phyloP scores from a whole-genome alignment of 2,888 invertebrate genomes.

The Cancer borealis region DNA sequence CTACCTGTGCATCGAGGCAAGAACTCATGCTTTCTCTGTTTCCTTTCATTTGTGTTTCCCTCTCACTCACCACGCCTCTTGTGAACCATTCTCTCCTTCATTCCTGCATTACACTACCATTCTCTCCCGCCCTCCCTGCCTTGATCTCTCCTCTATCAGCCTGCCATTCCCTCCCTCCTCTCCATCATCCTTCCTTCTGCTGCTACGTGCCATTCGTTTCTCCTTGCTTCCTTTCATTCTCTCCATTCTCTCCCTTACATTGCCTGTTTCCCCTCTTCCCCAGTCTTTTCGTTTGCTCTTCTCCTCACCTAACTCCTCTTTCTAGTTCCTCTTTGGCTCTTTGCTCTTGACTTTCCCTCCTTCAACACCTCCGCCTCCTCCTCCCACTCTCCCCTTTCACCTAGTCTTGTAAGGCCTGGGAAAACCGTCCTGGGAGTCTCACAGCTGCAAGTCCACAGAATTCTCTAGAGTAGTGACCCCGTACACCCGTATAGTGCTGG shows the following conservation, averaged over 20 bases:
- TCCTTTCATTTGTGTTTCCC: background rate
- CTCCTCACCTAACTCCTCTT: background rate
- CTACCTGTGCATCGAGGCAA: too few relatives aligned
- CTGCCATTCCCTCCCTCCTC: background rate
- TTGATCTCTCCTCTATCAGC: background rate
- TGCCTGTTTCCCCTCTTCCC: background rate
- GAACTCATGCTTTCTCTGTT: background rate
- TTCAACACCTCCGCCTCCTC: background rate
- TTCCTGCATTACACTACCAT: background rate
- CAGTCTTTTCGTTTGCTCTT: background rate
- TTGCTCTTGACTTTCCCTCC: background rate
- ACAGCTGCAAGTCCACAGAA: background rate
- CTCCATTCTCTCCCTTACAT: background rate
- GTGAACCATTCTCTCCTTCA: background rate
- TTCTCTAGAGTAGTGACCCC: background rate
- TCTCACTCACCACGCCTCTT: background rate
- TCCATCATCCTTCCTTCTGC: background rate
- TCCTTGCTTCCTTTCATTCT: background rate
- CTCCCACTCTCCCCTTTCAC: background rate
- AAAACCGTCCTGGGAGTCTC: background rate
- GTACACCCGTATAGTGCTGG: background rate
- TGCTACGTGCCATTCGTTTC: conserved; percentile 2
- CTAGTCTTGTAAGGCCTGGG: background rate
- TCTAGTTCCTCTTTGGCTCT: background rate
- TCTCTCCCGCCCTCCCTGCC: background rate